phyloP scores from a whole-genome alignment of 2,113 vertebrate genomes.

The Monopterus albus region DNA sequence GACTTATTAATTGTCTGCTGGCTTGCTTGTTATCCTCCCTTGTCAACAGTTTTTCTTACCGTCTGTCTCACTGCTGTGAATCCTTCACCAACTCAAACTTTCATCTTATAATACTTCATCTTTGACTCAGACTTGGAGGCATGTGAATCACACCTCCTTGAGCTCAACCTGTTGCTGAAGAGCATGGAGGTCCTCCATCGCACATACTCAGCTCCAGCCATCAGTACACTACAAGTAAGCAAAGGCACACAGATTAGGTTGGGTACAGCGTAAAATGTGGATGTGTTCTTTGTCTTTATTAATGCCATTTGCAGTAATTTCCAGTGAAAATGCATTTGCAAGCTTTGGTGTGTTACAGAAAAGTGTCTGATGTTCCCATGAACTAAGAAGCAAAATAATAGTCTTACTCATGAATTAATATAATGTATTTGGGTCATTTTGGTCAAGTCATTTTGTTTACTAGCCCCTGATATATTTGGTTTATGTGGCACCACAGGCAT shows the following conservation, averaged over 20 bases:
- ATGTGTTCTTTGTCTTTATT: not conserved
- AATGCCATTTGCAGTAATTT: not conserved
- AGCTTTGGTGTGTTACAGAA: no score
- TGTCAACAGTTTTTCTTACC: not conserved
- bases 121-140: conserved; percentile 85
- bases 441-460: not conserved
- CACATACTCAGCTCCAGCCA: conserved; percentile 90
- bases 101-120: conserved; percentile 16
- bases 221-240: conserved; percentile 75
- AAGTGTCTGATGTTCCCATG: no score
- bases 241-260: conserved; percentile 6
- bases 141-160: conserved; percentile 88
- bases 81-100: not conserved
- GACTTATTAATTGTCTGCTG: not conserved
- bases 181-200: conserved; percentile 95
- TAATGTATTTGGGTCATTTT: not conserved
- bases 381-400: not conserved
- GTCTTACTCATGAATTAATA: not conserved
- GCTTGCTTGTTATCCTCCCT: not conserved
- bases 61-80: not conserved
- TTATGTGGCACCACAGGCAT: conserved; percentile 74
- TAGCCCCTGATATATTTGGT: not conserved
- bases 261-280: not conserved
- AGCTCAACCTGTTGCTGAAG: conserved; percentile 91
- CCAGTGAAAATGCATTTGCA: not conserved